phyloP scores from a whole-genome alignment of 2,888 invertebrate genomes.

The Melitaea athalia region DNA sequence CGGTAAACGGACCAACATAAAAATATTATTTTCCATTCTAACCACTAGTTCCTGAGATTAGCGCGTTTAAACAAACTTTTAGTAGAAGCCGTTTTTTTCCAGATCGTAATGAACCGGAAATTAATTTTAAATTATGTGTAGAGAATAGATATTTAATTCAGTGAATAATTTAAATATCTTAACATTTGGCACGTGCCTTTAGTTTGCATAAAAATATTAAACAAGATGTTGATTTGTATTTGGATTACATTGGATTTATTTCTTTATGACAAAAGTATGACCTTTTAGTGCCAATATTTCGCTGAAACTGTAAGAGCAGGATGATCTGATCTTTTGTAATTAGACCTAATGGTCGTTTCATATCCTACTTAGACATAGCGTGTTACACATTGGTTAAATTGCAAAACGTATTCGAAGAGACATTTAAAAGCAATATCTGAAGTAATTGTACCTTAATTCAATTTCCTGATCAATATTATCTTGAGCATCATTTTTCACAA shows the following conservation, averaged over 20 bases:
- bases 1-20: too few relatives aligned
- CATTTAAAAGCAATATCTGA: constrained; percentile 19
- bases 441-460: constrained; percentile 58
- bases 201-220: too few relatives aligned
- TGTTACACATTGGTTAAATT: constrained; percentile 60
- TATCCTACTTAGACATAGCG: constrained; percentile 49
- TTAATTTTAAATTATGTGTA: too few relatives aligned
- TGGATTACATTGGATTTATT: neutral
- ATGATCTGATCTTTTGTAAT: constrained; percentile 45
- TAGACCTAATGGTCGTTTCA: constrained; percentile 52
- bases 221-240: too few relatives aligned
- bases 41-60: too few relatives aligned
- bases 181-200: too few relatives aligned
- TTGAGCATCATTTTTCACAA: constrained; percentile 54
- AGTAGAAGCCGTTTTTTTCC: too few relatives aligned
- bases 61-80: too few relatives aligned
- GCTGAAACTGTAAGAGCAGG: constrained; percentile 37
- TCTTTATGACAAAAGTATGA: neutral
- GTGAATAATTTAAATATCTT: too few relatives aligned
- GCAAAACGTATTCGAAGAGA: constrained; percentile 46
- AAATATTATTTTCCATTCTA: too few relatives aligned
- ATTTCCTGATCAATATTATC: constrained; percentile 52
- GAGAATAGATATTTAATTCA: too few relatives aligned
- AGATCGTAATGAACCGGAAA: too few relatives aligned
- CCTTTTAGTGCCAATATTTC: neutral